Evolutionary conservation across 2,113 vertebrate genomes (phyloP).

Genomic region (Oreotrochilus melanogaster): DNA sequence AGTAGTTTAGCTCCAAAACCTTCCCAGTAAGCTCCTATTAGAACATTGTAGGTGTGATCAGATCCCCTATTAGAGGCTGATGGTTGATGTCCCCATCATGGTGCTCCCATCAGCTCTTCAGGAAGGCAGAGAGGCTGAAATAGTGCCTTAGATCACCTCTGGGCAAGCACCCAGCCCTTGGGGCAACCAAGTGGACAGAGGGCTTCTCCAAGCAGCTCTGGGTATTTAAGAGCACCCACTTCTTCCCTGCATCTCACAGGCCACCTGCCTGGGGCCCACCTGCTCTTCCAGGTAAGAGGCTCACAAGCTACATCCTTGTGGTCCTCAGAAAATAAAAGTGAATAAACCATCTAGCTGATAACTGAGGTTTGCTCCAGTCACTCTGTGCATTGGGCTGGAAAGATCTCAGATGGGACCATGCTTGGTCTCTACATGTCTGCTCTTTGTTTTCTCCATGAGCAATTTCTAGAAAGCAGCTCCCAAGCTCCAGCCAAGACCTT

Average conservation of each 20-base stretch:
- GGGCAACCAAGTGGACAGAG: neutral
- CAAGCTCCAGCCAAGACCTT: neutral
- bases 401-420: neutral
- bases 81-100: neutral
- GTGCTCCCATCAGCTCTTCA: neutral
- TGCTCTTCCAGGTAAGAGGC: neutral
- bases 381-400: neutral
- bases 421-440: neutral
- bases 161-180: neutral
- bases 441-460: neutral
- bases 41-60: rapidly evolving
- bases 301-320: neutral
- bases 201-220: neutral
- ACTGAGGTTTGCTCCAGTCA: neutral
- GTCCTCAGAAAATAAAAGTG: neutral
- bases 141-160: neutral
- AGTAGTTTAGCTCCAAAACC: neutral
- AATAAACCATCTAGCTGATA: neutral
- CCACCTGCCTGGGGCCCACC: neutral
- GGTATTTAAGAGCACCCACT: neutral
- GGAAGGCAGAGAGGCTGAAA: neutral
- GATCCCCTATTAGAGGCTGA: neutral
- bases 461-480: neutral
- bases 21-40: neutral
- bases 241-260: neutral